Conservation (phyloP, 2,797 vertebrate species). For the Hoplostethus mediterraneus region DNA sequence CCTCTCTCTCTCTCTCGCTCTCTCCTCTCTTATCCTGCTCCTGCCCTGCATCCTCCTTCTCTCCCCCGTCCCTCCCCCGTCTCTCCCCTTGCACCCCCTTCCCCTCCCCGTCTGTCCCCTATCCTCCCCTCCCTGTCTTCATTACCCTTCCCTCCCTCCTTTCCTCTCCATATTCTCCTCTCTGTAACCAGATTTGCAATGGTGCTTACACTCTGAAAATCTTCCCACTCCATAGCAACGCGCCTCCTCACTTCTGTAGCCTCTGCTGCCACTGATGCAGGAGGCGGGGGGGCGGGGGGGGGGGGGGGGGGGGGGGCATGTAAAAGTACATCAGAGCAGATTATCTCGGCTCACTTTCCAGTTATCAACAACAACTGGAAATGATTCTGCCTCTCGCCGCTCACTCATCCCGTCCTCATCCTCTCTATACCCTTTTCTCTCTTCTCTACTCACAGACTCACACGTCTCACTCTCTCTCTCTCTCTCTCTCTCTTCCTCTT, state of each 20-base stretch:
- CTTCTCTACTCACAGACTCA: constrained; percentile 3
- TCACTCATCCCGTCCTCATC: too few species aligned
- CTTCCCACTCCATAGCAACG: constrained; percentile 86
- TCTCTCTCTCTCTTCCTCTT: constrained; percentile 5
- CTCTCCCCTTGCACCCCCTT: constrained; percentile 4
- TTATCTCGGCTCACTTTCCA: constrained; percentile 63
- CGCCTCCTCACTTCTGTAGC: constrained; percentile 72
- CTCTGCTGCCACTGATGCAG: constrained; percentile 54
- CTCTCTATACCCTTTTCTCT: background rate
- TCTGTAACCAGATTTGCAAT: constrained; percentile 64
- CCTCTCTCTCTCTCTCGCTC: background rate
- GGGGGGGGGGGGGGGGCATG: constrained; percentile 25
- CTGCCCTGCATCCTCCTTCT: background rate
- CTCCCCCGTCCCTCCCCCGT: constrained; percentile 25
- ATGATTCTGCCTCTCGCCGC: constrained; percentile 11
- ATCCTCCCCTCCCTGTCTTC: constrained; percentile 24
- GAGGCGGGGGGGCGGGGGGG: constrained; percentile 28
- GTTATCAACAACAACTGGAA: constrained; percentile 46
- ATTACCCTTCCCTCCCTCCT: constrained; percentile 21
- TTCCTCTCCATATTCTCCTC: constrained; percentile 18
- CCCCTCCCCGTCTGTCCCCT: constrained; percentile 10
- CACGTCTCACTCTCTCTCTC: background rate
- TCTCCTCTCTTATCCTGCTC: too few species aligned
- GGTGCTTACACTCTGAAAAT: constrained; percentile 69
- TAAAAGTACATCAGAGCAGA: constrained; percentile 69